phyloP scores from a whole-genome alignment of 2,797 vertebrate species.

The Hephaestus fuliginosus region DNA sequence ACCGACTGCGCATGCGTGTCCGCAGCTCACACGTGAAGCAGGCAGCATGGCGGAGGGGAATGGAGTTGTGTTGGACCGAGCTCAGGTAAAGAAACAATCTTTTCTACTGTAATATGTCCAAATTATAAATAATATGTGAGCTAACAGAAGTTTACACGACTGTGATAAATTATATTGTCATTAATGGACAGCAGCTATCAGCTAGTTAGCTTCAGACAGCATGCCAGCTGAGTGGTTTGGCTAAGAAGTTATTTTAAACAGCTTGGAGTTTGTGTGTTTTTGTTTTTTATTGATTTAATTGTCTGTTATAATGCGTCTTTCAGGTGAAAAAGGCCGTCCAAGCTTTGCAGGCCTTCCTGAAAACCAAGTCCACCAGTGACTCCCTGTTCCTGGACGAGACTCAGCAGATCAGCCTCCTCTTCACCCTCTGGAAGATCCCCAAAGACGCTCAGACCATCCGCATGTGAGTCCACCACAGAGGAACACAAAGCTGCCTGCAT shows the following conservation, averaged over 20 bases:
- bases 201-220: neutral
- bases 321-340: slow-evolving; percentile 90
- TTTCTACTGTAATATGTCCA: rapidly evolving
- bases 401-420: slow-evolving; percentile 85
- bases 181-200: neutral
- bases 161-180: rapidly evolving
- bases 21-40: slow-evolving; percentile 59
- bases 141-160: rapidly evolving
- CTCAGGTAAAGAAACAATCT: slow-evolving; percentile 68
- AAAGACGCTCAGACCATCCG: slow-evolving; percentile 81
- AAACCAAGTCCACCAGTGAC: slow-evolving; percentile 71
- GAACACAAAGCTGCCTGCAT: neutral
- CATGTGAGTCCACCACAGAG: slow-evolving; percentile 84
- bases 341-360: slow-evolving; percentile 86
- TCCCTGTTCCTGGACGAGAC: slow-evolving; percentile 82
- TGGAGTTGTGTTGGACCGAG: slow-evolving; percentile 55
- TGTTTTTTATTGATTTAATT: too few species aligned
- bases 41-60: slow-evolving; percentile 75
- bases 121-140: rapidly evolving
- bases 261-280: too few species aligned
- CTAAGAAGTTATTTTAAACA: slow-evolving; percentile 12
- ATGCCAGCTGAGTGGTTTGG: slow-evolving; percentile 11
- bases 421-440: slow-evolving; percentile 91
- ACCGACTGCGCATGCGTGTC: slow-evolving; percentile 65
- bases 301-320: too few species aligned